These are phyloP conservation scores for Pipistrellus nathusii DNA, from an alignment of 2,797 vertebrate species.

Conservation along the genomic window DNA sequence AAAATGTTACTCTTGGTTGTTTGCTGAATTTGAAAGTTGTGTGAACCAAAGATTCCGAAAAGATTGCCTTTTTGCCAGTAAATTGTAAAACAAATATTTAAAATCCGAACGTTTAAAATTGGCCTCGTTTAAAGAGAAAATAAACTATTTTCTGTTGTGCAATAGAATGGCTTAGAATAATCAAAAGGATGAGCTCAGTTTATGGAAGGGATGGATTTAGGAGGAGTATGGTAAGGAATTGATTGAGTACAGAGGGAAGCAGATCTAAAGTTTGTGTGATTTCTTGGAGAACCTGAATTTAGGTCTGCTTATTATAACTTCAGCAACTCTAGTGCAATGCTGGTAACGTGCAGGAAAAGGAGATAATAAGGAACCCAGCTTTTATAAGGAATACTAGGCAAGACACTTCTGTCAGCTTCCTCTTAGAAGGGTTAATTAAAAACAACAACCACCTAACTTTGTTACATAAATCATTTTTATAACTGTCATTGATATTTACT, in stretches of 20 bases:
- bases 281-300: conserved; percentile 85
- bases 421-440: conserved; percentile 73
- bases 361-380: conserved; percentile 72
- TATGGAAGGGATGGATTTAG: conserved; percentile 84
- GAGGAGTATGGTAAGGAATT: conserved; percentile 81
- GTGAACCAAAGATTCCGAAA: conserved; percentile 85
- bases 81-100: conserved; percentile 78
- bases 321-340: conserved; percentile 76
- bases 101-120: conserved; percentile 75
- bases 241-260: conserved; percentile 80
- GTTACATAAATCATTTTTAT: conserved; percentile 59
- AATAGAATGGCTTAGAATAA: conserved; percentile 75
- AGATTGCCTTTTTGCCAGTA: conserved; percentile 82
- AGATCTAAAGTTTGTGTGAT: conserved; percentile 84
- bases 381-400: conserved; percentile 78
- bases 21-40: conserved; percentile 88
- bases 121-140: conserved; percentile 81
- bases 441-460: conserved; percentile 55
- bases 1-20: conserved; percentile 86
- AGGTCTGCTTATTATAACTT: conserved; percentile 81
- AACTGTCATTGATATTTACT: conserved; percentile 86
- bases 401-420: conserved; percentile 73
- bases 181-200: conserved; percentile 74
- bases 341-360: conserved; percentile 64
- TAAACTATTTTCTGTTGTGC: conserved; percentile 80